A percentile compares a stretch with the other conserved stretches of the same genome.
phyloP scores from a whole-genome alignment of 2,888 invertebrate genomes.

The Macrophya alboannulata region DNA sequence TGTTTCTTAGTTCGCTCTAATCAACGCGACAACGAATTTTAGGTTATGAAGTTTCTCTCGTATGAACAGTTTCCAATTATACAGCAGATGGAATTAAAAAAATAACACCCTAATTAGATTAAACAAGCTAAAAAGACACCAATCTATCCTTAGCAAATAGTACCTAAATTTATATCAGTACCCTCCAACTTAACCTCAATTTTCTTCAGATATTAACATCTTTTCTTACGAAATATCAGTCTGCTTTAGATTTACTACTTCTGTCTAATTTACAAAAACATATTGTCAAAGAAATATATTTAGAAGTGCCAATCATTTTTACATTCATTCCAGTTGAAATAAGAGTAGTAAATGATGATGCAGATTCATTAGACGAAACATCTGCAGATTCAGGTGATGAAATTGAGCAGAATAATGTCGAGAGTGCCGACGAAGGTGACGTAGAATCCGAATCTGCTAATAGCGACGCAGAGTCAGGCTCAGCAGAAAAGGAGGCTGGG shows the following conservation, averaged over 20 bases:
- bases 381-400: slow-evolving; percentile 43
- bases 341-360: background rate
- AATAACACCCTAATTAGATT: background rate
- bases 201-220: background rate
- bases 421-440: slow-evolving; percentile 62
- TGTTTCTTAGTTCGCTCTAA: background rate
- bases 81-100: background rate
- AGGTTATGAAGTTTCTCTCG: slow-evolving; percentile 10
- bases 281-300: background rate
- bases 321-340: slow-evolving; percentile 24
- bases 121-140: background rate
- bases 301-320: background rate
- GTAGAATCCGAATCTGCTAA: slow-evolving; percentile 64
- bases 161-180: background rate
- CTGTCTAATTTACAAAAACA: background rate
- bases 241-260: background rate
- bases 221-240: background rate
- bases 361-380: slow-evolving; percentile 43
- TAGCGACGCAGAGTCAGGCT: slow-evolving; percentile 69
- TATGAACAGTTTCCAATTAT: slow-evolving; percentile 8
- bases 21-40: background rate
- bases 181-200: background rate
- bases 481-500: slow-evolving; percentile 12
- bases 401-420: slow-evolving; percentile 34
- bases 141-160: background rate